phyloP scores from a whole-genome alignment of 2,888 invertebrate genomes.

The Hyposoter dolosus region DNA sequence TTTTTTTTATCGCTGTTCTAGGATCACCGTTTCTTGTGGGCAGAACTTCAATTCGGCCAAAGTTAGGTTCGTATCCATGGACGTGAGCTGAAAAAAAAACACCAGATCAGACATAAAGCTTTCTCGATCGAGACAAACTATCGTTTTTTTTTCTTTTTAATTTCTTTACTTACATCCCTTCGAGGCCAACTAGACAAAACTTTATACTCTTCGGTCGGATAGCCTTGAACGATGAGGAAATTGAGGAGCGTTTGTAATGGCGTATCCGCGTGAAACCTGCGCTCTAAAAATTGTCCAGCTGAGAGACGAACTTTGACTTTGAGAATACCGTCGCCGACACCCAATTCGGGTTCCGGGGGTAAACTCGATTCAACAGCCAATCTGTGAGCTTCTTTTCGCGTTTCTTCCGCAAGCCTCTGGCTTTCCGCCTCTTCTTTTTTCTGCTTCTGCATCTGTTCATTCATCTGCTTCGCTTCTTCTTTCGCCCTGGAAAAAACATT shows the following conservation, averaged over 20 bases:
- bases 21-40: constrained; percentile 97
- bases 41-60: constrained; percentile 93
- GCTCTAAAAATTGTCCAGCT: constrained; percentile 90
- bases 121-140: not conserved
- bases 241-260: constrained; percentile 92
- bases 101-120: constrained; percentile 46
- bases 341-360: constrained; percentile 90
- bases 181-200: constrained; percentile 97
- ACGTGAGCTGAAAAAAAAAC: constrained; percentile 90
- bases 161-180: constrained; percentile 93
- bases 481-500: constrained; percentile 89
- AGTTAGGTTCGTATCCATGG: constrained; percentile 91
- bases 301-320: constrained; percentile 94
- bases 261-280: constrained; percentile 90
- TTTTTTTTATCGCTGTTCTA: constrained; percentile 93
- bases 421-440: constrained; percentile 91
- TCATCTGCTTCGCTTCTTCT: constrained; percentile 93
- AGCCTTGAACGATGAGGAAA: constrained; percentile 95
- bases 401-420: constrained; percentile 90
- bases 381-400: constrained; percentile 89
- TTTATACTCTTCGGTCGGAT: constrained; percentile 94
- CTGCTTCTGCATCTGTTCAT: constrained; percentile 90
- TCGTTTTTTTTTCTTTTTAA: not conserved
- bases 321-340: constrained; percentile 87
- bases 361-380: constrained; percentile 88